These are phyloP conservation scores for Tonatia bakeri DNA, from an alignment of 2,113 vertebrate species.

Conservation along the genomic window DNA sequence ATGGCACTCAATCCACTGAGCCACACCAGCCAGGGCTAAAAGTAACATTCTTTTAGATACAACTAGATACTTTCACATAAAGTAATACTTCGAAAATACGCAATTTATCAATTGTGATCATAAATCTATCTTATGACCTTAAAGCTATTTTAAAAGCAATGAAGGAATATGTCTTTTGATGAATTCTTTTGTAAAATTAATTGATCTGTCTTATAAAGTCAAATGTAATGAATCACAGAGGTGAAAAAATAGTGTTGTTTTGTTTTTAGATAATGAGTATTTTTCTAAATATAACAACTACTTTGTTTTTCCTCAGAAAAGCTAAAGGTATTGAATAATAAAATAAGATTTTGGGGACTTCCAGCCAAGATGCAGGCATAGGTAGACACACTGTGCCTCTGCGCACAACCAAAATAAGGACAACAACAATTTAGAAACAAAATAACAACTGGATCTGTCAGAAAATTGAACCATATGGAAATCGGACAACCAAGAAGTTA, in stretches of 20 bases:
- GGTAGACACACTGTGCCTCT: no score
- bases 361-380: no score
- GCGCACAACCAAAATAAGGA: no score
- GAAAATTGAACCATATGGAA: no score
- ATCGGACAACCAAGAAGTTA: no score
- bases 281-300: background rate
- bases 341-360: background rate
- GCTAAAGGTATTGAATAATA: background rate
- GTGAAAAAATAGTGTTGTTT: background rate
- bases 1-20: no score
- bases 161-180: background rate
- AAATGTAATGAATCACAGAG: background rate
- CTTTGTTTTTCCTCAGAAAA: conserved; percentile 26
- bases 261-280: background rate
- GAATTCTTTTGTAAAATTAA: conserved; percentile 26
- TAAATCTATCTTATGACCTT: background rate
- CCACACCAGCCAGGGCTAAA: background rate
- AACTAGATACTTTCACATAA: background rate
- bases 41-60: background rate
- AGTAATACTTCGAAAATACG: background rate
- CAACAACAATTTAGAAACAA: no score
- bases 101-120: background rate
- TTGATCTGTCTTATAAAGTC: background rate
- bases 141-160: conserved; percentile 18
- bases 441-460: no score